Base-by-base conservation (phyloP, 2,888 invertebrate species). In the Cantharis rustica region DNA sequence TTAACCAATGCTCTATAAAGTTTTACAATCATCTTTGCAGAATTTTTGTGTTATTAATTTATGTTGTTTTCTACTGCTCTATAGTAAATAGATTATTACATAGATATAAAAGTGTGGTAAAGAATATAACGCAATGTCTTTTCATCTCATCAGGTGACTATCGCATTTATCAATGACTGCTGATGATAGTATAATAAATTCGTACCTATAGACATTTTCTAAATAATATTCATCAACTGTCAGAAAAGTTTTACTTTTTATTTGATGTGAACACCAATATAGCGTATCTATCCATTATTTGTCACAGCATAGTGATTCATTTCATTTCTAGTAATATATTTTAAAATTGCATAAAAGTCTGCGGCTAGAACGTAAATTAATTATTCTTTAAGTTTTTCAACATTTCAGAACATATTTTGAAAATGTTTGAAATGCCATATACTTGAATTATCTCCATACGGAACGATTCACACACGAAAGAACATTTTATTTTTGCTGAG, bases 401-500 rank as follows among this genome's bases (percentile, higher is more conserved):
- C 63, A 66, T 20, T 66, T 20, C 16, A n/a, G 16, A 66, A 66
- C 17, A 66, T 66, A 66, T 66, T 66, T 17, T 23, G 64, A 66
- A 66, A 66, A 66, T 20, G 23, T 66, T 66, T 11, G 64, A 66
- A 66, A 66, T 66, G 64, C 20, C 63, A 16, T 66, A 66, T 83
- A 82, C 81, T 83, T 84, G 83, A 83, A 83, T 85, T 85, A 84
- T 84, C 84, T 83, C 82, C 84, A 83, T 83, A 84, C 82, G 82
- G 84, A 77, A 80, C 73, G 79, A 81, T 85, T 86, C 85, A 85
- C 86, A 86, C 85, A 85, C 84, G 84, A 80, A 85, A 82, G 83
- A 79, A 82, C 85, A 85, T 85, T 85, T 85, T 84, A 85, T 85
- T 86, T 85, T 86, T 84, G 84, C 85, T 83, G 85, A 85, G 84